Evolutionary conservation across 2,113 vertebrate species (phyloP), one percentile per base, ranked within the genome.

Genomic region (Ptilonorhynchus violaceus): DNA sequence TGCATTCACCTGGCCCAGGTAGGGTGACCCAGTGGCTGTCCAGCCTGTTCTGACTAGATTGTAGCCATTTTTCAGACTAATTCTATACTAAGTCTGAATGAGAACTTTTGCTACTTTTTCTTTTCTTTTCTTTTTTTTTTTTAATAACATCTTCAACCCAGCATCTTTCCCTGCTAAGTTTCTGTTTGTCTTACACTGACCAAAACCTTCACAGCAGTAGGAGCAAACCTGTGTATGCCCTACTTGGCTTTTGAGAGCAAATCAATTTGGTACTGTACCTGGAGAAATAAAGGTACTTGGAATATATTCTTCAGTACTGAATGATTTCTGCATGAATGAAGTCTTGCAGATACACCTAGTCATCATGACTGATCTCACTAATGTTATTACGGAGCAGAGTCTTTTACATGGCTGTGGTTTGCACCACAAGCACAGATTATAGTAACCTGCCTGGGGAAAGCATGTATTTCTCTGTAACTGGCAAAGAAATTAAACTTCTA

Each of bases 401-500:
- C 20, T 88, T 92, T 63, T 44, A 33, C 2, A 1, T 15, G 70
- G 24, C 52, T 39, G 0, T 70, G 27, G 35, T 82, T 64, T 81
- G 27, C 24, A 66, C 33, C 39, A 68, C 15, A 31, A 49, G 31
- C 60, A 28, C 47, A 72, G 62, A 64, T 78, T 25, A 37, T n/a
- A 64, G 56, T 7, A 31, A 68, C 22, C 49, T 89, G 77, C 37
- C 44, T 0, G 21, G 56, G 41, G 25, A 85, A 64, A 89, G n/a
- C 21, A 24, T 37, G 12, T 62, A 6, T 87, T 31, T 77, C 58
- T 60, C n/a, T 78, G 41, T 82, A 83, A 56, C 30, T 79, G 91
- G 76, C 46, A 60, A 92, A 82, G 41, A 92, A 89, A 63, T 87
- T 56, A 89, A 95, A 81, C n/a, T n/a, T 70, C 35, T 91, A 10